These are phyloP conservation scores for Tarsius wallacei DNA, from an alignment of 2,797 vertebrate species.

Conservation along the genomic window DNA sequence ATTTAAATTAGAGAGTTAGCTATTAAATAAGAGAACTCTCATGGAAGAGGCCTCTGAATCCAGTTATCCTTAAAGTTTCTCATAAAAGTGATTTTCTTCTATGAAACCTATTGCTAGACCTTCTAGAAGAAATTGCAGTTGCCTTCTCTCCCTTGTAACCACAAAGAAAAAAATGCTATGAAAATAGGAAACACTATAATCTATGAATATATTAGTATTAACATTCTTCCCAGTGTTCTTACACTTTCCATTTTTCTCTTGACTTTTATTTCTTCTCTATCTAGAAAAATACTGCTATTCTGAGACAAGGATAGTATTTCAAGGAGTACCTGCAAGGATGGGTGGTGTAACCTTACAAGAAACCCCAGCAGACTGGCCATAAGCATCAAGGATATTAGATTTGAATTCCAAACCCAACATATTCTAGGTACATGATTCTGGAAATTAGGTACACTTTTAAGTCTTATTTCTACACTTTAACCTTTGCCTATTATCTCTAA, in stretches of 20 bases:
- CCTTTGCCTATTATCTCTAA: not conserved
- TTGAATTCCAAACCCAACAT: not conserved
- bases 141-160: not conserved
- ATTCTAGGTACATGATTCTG: not conserved
- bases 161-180: not conserved
- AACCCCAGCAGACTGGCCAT: not conserved
- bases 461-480: not conserved
- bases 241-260: not conserved
- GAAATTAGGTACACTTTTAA: not conserved
- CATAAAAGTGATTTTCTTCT: not conserved
- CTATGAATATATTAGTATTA: not conserved
- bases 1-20: not conserved
- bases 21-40: not conserved
- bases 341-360: not conserved
- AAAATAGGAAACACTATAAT: not conserved
- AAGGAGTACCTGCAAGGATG: not conserved
- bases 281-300: not conserved
- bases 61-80: not conserved
- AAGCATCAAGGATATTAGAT: not conserved
- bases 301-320: not conserved
- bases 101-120: not conserved
- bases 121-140: not conserved
- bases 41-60: not conserved
- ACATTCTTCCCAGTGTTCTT: not conserved
- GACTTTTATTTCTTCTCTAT: not conserved